phyloP scores from a whole-genome alignment of 2,113 vertebrate genomes.

The Gymnocephalus cernua region DNA sequence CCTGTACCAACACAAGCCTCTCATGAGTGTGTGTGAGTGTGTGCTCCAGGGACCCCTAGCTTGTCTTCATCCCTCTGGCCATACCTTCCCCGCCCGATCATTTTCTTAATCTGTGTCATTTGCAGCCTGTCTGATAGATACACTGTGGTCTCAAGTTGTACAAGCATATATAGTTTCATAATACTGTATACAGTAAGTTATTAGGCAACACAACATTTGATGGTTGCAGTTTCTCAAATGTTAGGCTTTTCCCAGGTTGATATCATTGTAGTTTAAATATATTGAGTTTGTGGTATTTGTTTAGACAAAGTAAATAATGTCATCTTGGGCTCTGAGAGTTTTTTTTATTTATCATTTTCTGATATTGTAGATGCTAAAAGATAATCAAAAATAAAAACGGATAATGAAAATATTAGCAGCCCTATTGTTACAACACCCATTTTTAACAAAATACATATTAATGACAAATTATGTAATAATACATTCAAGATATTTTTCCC shows the following conservation, averaged over 20 bases:
- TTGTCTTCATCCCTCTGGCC: slow-evolving; percentile 23
- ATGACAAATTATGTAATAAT: background rate
- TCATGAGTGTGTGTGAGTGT: slow-evolving; percentile 10
- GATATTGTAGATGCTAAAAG: background rate
- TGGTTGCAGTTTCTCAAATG: background rate
- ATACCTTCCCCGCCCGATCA: background rate
- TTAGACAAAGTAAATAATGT: no score
- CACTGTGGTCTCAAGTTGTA: background rate
- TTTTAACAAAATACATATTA: background rate
- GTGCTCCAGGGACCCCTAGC: slow-evolving; percentile 15
- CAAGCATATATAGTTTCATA: background rate
- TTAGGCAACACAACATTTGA: background rate
- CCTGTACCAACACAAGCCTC: slow-evolving; percentile 41
- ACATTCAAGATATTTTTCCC: background rate
- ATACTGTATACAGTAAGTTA: background rate
- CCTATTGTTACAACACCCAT: background rate
- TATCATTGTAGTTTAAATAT: background rate
- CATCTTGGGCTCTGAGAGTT: no score
- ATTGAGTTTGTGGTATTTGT: background rate
- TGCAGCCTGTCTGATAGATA: slow-evolving; percentile 9
- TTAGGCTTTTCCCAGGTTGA: background rate
- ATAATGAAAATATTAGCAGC: background rate
- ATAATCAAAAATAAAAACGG: no score
- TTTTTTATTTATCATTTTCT: background rate
- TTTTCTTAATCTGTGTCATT: slow-evolving; percentile 14